Percentiles rank a stretch among this genome's conserved stretches.
phyloP scores from a whole-genome alignment of 1,140 invertebrate genomes.

The Trinorchestia longiramus region DNA sequence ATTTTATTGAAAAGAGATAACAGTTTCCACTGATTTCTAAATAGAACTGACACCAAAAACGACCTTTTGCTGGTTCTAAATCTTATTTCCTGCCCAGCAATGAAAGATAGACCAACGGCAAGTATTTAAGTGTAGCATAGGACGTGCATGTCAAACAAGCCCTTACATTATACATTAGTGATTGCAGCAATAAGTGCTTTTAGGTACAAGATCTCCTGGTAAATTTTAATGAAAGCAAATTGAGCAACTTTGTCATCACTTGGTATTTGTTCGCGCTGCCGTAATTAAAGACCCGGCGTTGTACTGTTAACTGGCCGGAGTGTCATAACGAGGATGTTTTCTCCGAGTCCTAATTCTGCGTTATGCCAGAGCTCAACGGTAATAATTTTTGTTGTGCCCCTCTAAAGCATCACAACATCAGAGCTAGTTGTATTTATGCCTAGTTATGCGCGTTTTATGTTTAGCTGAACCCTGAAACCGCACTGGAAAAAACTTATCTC shows the following conservation, averaged over 20 bases:
- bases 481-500: background rate
- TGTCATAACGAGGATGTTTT: background rate
- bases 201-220: background rate
- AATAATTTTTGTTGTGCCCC: background rate
- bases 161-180: background rate
- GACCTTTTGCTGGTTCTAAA: no score
- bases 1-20: no score
- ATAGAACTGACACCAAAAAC: no score
- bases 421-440: background rate
- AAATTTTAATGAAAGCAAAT: background rate
- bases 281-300: background rate
- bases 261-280: background rate
- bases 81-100: no score
- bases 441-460: background rate
- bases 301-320: background rate
- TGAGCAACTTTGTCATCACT: background rate
- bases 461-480: background rate
- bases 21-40: no score
- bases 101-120: background rate
- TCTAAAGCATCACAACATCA: background rate
- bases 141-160: background rate
- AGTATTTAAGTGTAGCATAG: background rate
- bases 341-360: background rate
- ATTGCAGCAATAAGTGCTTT: background rate
- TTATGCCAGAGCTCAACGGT: background rate